Evolutionary conservation across 2,797 vertebrate species (phyloP).

Genomic region (Podargus strigoides): DNA sequence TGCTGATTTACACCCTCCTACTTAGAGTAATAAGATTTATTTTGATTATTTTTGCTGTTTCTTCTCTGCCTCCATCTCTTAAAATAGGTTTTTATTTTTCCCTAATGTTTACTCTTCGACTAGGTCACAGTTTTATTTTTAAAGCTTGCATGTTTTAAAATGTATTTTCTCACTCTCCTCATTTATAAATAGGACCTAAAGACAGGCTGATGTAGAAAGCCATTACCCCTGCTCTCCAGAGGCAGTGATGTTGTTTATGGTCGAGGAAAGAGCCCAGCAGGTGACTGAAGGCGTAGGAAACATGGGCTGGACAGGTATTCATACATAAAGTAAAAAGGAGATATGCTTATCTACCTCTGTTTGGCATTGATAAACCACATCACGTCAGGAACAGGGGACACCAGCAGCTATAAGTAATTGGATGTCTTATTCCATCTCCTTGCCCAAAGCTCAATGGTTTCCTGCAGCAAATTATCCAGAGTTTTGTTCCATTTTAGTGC

Average conservation of each 20-base stretch:
- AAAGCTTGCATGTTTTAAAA: slow-evolving; percentile 30
- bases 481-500: not conserved
- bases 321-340: not conserved
- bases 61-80: not conserved
- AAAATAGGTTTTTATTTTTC: slow-evolving; percentile 5
- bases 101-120: slow-evolving; percentile 17
- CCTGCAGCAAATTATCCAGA: not conserved
- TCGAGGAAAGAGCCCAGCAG: not conserved
- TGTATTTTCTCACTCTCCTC: not conserved
- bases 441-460: not conserved
- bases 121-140: slow-evolving; percentile 49
- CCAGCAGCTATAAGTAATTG: not conserved
- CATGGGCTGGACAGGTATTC: not conserved
- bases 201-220: not conserved
- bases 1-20: not conserved
- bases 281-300: not conserved
- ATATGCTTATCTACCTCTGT: not conserved
- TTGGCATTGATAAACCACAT: not conserved
- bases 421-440: not conserved
- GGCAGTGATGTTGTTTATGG: not conserved
- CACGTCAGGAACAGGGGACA: not conserved
- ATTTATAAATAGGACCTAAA: slow-evolving; percentile 40
- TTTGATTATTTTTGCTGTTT: not conserved
- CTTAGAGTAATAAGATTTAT: not conserved
- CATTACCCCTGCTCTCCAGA: not conserved